Evolutionary conservation across 2,797 vertebrate species (phyloP).

Genomic region (Alosa sapidissima): DNA sequence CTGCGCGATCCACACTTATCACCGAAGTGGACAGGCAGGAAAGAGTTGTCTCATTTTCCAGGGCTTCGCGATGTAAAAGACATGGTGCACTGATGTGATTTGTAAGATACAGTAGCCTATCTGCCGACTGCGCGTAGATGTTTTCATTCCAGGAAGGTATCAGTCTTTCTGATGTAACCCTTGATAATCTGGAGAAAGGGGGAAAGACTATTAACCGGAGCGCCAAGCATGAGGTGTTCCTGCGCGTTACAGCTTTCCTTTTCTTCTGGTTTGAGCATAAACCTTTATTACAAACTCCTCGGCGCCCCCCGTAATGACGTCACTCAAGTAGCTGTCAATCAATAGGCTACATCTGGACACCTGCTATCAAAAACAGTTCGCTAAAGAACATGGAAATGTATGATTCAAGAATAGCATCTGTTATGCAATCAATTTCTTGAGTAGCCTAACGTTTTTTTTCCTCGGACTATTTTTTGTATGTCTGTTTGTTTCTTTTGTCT

Average conservation of each 20-base stretch:
- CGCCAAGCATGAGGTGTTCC: constrained; percentile 11
- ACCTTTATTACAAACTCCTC: constrained; percentile 47
- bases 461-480: not conserved
- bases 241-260: constrained; percentile 24
- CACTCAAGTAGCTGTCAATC: constrained; percentile 42
- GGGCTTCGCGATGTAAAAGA: constrained; percentile 18
- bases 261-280: constrained; percentile 19
- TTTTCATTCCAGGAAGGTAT: constrained; percentile 36
- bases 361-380: constrained; percentile 34
- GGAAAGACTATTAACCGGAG: not conserved
- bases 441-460: not conserved
- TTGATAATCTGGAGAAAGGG: constrained; percentile 22
- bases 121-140: constrained; percentile 40
- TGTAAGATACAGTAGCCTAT: constrained; percentile 40
- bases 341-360: constrained; percentile 46
- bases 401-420: not conserved
- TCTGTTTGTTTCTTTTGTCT: not conserved
- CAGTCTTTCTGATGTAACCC: constrained; percentile 40
- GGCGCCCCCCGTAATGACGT: constrained; percentile 53
- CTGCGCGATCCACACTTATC: not conserved
- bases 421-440: not conserved
- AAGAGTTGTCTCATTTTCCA: constrained; percentile 29
- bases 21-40: constrained; percentile 28
- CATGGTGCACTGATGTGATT: constrained; percentile 33
- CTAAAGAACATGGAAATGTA: not conserved